These are phyloP conservation scores for Urocyon cinereoargenteus DNA, from an alignment of 2,797 vertebrate genomes.

Conservation along the genomic window DNA sequence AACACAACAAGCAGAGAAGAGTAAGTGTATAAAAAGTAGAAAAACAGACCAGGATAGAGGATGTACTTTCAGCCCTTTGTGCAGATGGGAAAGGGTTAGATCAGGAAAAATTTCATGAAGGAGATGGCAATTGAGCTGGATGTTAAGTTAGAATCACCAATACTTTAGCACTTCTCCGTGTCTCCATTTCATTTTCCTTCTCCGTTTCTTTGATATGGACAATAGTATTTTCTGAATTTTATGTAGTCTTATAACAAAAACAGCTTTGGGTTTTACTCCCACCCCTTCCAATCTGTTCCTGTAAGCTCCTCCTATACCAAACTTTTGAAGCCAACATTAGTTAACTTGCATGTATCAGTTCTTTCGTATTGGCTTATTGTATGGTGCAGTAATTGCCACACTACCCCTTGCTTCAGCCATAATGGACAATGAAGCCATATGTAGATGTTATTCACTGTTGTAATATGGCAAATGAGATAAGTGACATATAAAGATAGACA, in stretches of 20 bases:
- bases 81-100: not conserved
- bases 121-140: not conserved
- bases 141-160: not conserved
- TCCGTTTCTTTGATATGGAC: conserved; percentile 23
- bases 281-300: not conserved
- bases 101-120: not conserved
- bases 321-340: conserved; percentile 38
- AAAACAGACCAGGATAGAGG: not conserved
- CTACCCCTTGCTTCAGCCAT: not conserved
- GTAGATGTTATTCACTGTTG: not conserved
- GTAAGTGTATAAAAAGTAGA: not conserved
- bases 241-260: conserved; percentile 20
- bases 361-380: not conserved
- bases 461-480: not conserved
- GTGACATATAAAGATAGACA: not conserved
- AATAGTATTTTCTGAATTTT: conserved; percentile 38
- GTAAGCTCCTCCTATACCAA: not conserved
- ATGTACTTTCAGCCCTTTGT: not conserved
- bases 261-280: not conserved
- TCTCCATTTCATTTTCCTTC: not conserved
- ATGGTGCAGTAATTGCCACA: not conserved
- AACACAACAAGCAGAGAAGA: not conserved
- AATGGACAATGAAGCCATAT: not conserved
- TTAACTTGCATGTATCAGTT: not conserved
- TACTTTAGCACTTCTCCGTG: not conserved